Base-by-base conservation (phyloP, 2,888 invertebrate genomes). In the Patella ulyssiponensis region DNA sequence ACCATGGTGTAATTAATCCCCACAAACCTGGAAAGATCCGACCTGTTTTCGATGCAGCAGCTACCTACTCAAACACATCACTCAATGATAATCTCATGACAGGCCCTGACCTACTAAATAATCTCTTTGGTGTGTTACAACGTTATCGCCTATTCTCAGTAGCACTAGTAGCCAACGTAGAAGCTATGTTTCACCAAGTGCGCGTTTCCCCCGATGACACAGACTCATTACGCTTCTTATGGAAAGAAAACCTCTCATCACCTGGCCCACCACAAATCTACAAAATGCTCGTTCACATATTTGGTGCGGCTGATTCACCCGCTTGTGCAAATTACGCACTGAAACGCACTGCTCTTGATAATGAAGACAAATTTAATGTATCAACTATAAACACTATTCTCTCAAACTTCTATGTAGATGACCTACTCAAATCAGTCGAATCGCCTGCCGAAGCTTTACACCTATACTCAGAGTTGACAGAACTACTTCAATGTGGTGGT, bases 101-200 rank as follows among this genome's bases (percentile, higher is more conserved):
- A 33, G 71, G 71, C 20, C 71, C 71, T 14, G 71, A 71, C 17
- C 44, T 44, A 51, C 51, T 71, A 20, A 71, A 71, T 44, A 71
- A 71, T 44, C 71, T 71, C 17, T 71, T 77, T 69, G 77, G 73
- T 56, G 73, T 77, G 3, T 51, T 77, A 33, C 14, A 64, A 33
- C 58, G 77, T 17, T 77, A 74, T 69, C 53, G 77, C 73, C 69
- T 69, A 15, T n/a, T 73, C 17, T 14, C n/a, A 20, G 58, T 74
- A 15, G 77, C 77, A 1, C 69, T 77, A n/a, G 56, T 74, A 15
- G 69, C 69, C 15, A 74, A 77, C 56, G 70, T 77, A 23, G 77
- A 77, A 69, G 44, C 58, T 20, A 77, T 77, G 77, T 77, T 69
- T 64, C 69, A 73, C 51, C 74, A 74, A 51, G 74, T 74, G 20